Evolutionary conservation across 2,797 vertebrate species (phyloP).

Genomic region (Sylvilagus floridanus): DNA sequence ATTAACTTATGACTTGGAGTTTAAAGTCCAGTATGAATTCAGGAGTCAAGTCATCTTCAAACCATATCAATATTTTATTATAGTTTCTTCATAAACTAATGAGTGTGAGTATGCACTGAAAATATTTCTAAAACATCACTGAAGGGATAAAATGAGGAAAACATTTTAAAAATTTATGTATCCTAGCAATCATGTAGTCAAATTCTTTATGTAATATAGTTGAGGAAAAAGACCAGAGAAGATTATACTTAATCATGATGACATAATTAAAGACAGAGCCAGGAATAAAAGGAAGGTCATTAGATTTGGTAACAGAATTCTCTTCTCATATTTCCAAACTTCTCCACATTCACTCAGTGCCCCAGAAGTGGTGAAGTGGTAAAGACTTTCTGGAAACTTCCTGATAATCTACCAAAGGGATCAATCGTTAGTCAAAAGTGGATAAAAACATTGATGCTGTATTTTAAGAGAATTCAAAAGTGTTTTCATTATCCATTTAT

Average conservation of each 20-base stretch:
- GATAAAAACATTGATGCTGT: background rate
- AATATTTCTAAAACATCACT: background rate
- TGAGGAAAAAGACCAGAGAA: too few species aligned
- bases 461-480: background rate
- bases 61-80: background rate
- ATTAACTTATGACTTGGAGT: too few species aligned
- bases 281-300: background rate
- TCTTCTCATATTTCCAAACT: background rate
- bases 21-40: too few species aligned
- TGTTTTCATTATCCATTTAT: background rate
- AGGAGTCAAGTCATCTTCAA: too few species aligned
- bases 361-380: background rate
- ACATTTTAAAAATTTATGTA: background rate
- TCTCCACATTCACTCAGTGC: background rate
- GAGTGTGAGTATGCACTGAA: background rate
- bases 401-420: background rate
- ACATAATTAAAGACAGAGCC: background rate
- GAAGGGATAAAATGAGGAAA: background rate
- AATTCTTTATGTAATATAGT: background rate
- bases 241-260: background rate
- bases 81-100: background rate
- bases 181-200: background rate
- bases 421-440: background rate
- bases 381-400: background rate
- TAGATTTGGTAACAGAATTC: background rate